phyloP scores from a whole-genome alignment of 1,140 invertebrate species.

The Amyelois transitella region DNA sequence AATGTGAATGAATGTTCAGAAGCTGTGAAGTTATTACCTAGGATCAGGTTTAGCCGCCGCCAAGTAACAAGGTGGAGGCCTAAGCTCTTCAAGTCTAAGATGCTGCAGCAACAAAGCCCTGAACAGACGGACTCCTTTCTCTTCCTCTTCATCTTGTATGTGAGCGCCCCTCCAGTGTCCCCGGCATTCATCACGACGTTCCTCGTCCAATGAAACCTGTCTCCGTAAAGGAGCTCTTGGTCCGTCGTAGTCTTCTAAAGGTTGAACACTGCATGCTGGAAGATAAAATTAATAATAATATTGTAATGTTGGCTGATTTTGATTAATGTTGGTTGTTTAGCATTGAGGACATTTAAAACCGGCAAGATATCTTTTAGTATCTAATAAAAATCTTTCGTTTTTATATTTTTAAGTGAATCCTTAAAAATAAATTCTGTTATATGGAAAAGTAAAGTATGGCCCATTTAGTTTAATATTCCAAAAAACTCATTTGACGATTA shows the following conservation, averaged over 20 bases:
- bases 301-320: no score
- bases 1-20: neutral
- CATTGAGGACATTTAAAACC: no score
- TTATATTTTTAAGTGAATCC: no score
- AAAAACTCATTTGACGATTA: no score
- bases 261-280: conserved; percentile 55
- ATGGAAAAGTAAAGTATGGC: no score
- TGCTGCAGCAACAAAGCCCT: conserved; percentile 58
- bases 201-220: conserved; percentile 62
- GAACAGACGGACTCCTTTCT: conserved; percentile 58
- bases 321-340: no score
- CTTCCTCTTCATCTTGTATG: conserved; percentile 55
- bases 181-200: conserved; percentile 57
- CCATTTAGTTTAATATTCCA: no score
- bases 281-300: conserved; percentile 8
- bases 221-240: conserved; percentile 54
- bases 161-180: conserved; percentile 59
- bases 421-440: no score
- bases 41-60: conserved; percentile 50
- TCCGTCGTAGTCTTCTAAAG: conserved; percentile 57
- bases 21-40: conserved; percentile 24
- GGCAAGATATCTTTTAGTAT: no score
- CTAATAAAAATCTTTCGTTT: no score
- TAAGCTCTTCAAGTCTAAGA: conserved; percentile 49
- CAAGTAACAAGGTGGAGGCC: conserved; percentile 55